phyloP scores from a whole-genome alignment of 2,113 vertebrate species.

The Salvelinus alpinus region DNA sequence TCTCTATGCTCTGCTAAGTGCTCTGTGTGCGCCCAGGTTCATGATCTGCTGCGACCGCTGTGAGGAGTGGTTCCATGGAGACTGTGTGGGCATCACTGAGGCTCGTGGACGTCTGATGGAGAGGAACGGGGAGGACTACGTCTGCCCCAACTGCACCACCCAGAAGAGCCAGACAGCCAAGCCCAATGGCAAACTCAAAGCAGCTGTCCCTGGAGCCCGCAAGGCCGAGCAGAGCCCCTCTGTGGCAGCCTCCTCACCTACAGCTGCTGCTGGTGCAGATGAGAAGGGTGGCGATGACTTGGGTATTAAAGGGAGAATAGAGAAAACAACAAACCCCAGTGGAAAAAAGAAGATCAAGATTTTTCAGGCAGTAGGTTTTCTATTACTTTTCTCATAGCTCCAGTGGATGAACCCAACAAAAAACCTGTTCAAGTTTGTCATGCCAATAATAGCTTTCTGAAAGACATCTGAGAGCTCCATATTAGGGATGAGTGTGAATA shows the following conservation, averaged over 20 bases:
- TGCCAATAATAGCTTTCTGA: too few relatives aligned
- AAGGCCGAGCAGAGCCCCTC: constrained; percentile 48
- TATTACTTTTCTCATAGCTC: too few relatives aligned
- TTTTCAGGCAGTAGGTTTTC: constrained; percentile 89
- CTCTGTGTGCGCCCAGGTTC: constrained; percentile 77
- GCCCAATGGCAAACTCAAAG: constrained; percentile 56
- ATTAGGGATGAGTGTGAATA: too few relatives aligned
- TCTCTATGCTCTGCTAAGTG: not conserved
- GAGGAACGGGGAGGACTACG: constrained; percentile 94
- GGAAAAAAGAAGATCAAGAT: constrained; percentile 99
- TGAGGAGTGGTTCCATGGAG: constrained; percentile 98
- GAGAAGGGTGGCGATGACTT: constrained; percentile 82
- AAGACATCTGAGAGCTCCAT: too few relatives aligned
- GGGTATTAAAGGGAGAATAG: constrained; percentile 97
- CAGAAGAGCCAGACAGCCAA: constrained; percentile 79
- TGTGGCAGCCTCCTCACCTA: not conserved
- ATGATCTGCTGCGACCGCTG: constrained; percentile 99
- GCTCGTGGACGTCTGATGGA: constrained; percentile 92
- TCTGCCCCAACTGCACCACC: constrained; percentile 94
- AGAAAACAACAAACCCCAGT: constrained; percentile 93
- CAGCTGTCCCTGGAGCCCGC: constrained; percentile 8
- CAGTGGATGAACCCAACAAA: too few relatives aligned
- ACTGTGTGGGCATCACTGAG: constrained; percentile 97
- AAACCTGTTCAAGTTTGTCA: too few relatives aligned
- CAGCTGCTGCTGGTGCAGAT: constrained; percentile 62